Percentiles rank a stretch among this genome's conserved stretches.
phyloP scores from a whole-genome alignment of 2,888 invertebrate species.

The Leucania comma region DNA sequence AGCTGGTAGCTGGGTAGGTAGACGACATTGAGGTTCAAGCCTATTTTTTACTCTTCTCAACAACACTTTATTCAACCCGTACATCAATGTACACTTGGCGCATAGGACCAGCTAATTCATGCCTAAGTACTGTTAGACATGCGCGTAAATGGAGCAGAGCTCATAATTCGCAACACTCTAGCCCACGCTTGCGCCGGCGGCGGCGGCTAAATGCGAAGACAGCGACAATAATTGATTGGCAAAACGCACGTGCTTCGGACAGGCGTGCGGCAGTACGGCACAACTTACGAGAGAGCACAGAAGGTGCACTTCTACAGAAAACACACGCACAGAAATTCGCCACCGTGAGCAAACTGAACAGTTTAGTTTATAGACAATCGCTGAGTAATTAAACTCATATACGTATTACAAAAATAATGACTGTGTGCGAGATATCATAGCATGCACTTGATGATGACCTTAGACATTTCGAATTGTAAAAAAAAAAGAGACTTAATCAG shows the following conservation, averaged over 20 bases:
- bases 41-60: background rate
- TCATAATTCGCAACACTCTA: conserved; percentile 18
- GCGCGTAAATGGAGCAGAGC: conserved; percentile 8
- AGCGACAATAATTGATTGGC: conserved; percentile 35
- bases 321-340: background rate
- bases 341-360: background rate
- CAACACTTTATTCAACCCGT: background rate
- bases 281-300: background rate
- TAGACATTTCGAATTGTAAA: background rate
- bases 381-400: background rate
- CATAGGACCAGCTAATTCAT: background rate
- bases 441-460: background rate
- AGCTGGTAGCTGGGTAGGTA: too few species aligned
- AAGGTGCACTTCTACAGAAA: background rate
- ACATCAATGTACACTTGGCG: background rate
- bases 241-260: conserved; percentile 33
- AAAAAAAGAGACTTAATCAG: background rate
- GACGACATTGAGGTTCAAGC: too few species aligned
- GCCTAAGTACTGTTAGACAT: background rate
- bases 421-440: background rate
- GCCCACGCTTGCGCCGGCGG: conserved; percentile 13
- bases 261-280: conserved; percentile 19
- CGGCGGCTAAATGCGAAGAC: conserved; percentile 13
- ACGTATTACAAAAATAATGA: background rate
- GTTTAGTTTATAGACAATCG: background rate